phyloP scores from a whole-genome alignment of 2,113 vertebrate genomes.

The Sander vitreus region DNA sequence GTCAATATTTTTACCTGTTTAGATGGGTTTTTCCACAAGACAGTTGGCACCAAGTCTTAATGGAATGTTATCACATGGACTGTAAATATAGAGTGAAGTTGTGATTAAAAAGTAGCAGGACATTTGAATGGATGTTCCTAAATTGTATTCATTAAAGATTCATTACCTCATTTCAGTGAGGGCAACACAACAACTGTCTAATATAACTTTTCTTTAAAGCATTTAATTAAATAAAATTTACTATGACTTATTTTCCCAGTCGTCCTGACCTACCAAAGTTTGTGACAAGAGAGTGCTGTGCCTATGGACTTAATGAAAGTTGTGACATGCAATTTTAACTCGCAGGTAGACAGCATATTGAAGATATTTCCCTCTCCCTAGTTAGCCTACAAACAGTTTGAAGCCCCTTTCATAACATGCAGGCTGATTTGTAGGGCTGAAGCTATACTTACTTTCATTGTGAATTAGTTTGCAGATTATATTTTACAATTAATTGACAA shows the following conservation, averaged over 20 bases:
- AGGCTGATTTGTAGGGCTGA: not conserved
- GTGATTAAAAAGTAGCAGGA: not conserved
- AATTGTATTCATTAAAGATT: not conserved
- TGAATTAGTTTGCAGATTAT: too few species aligned
- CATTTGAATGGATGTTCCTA: not conserved
- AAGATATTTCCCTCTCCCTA: not conserved
- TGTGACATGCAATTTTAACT: slow-evolving; percentile 19
- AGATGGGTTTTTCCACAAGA: not conserved
- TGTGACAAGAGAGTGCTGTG: not conserved
- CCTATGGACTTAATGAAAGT: not conserved
- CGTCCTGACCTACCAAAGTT: not conserved
- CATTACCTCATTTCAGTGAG: not conserved
- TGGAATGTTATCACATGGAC: not conserved
- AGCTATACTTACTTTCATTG: not conserved
- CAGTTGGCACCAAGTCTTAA: not conserved
- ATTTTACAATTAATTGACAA: too few species aligned
- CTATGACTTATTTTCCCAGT: not conserved
- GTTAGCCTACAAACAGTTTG: not conserved
- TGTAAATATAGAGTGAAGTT: not conserved
- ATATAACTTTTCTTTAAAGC: not conserved
- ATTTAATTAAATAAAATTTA: not conserved
- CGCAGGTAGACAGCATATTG: not conserved
- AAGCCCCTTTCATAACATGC: not conserved
- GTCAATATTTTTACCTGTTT: slow-evolving; percentile 1
- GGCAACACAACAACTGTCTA: not conserved